These are phyloP conservation scores for Sebastolobus alascanus DNA, from an alignment of 2,797 vertebrate genomes.

Conservation along the genomic window DNA sequence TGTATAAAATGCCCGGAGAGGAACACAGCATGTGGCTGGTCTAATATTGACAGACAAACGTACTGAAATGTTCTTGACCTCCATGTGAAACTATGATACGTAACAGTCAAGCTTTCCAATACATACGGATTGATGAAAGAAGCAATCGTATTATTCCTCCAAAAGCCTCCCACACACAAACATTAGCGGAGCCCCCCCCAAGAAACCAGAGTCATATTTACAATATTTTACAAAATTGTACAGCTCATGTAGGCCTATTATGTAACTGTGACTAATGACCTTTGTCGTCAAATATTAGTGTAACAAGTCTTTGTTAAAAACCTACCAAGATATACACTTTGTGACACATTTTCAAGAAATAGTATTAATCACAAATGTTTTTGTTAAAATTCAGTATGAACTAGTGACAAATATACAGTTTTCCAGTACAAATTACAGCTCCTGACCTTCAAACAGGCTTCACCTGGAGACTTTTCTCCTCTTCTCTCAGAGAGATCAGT, in stretches of 20 bases:
- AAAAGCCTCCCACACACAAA: constrained; percentile 59
- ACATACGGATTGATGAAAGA: constrained; percentile 42
- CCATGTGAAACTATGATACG: constrained; percentile 54
- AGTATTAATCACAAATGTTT: constrained; percentile 85
- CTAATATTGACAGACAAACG: constrained; percentile 35
- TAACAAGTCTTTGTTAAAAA: constrained; percentile 87
- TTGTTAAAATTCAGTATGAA: constrained; percentile 84
- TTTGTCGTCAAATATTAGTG: constrained; percentile 81
- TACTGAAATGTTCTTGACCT: constrained; percentile 55
- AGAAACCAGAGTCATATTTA: constrained; percentile 91
- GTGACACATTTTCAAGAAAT: constrained; percentile 87
- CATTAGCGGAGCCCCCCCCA: constrained; percentile 39
- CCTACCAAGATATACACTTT: constrained; percentile 93
- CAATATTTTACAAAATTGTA: constrained; percentile 96
- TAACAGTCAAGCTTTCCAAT: constrained; percentile 71
- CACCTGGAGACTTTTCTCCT: constrained; percentile 59
- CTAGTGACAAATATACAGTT: constrained; percentile 80
- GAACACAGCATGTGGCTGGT: constrained; percentile 41
- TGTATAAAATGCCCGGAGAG: constrained; percentile 44
- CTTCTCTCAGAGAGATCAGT: constrained; percentile 64
- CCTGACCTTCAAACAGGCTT: constrained; percentile 62
- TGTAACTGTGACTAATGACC: constrained; percentile 81
- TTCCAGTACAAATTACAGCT: constrained; percentile 77
- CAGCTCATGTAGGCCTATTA: constrained; percentile 82
- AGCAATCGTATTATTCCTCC: constrained; percentile 43